These are phyloP conservation scores for Gryllus bimaculatus DNA, from an alignment of 1,140 invertebrate genomes.

Conservation along the genomic window DNA sequence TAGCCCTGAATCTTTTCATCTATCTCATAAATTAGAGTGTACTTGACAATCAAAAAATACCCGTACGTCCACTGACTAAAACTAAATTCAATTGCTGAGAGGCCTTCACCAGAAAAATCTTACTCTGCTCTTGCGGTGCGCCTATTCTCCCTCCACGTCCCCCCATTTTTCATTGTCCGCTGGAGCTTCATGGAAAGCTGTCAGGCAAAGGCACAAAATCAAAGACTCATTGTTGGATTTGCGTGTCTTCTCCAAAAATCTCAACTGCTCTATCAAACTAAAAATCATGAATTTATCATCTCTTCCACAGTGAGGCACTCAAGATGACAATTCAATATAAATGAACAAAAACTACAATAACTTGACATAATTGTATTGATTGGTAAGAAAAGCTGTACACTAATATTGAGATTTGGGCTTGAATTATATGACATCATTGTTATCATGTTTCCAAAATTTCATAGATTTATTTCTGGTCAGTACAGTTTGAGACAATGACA, in stretches of 20 bases:
- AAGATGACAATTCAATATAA: not conserved
- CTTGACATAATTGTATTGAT: too few relatives aligned
- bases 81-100: too few relatives aligned
- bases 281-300: constrained; percentile 19
- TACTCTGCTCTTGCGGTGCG: constrained; percentile 84
- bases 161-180: constrained; percentile 79
- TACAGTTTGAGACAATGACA: too few relatives aligned
- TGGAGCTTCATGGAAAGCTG: constrained; percentile 73
- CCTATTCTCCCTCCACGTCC: constrained; percentile 80
- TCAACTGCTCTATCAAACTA: constrained; percentile 77
- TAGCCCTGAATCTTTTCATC: too few relatives aligned
- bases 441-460: too few relatives aligned
- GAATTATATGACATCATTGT: too few relatives aligned
- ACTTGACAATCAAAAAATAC: too few relatives aligned
- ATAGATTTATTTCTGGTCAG: too few relatives aligned
- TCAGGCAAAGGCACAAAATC: constrained; percentile 83
- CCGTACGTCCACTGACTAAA: too few relatives aligned
- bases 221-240: constrained; percentile 92
- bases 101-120: constrained; percentile 16
- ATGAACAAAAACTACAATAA: not conserved
- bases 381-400: too few relatives aligned
- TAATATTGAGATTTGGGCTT: too few relatives aligned
- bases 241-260: constrained; percentile 85
- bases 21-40: too few relatives aligned
- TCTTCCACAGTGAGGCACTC: not conserved